Evolutionary conservation across 2,888 invertebrate species (phyloP).

Genomic region (Dicycla oo): DNA sequence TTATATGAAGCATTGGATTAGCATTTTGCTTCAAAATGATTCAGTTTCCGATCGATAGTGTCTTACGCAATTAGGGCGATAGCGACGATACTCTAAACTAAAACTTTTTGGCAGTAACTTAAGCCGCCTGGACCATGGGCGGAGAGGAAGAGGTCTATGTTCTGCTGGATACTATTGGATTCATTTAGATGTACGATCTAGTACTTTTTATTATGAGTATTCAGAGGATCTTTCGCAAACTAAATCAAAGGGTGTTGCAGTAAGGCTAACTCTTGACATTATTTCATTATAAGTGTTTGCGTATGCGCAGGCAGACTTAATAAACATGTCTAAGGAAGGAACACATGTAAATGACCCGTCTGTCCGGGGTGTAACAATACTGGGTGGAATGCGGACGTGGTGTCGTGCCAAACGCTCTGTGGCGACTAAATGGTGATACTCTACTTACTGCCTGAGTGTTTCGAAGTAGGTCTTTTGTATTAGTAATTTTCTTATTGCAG

Average conservation of each 20-base stretch:
- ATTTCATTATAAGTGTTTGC: slow-evolving; percentile 18
- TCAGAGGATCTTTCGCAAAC: not conserved
- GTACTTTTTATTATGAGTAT: not conserved
- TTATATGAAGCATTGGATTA: too few relatives aligned
- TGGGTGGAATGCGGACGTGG: slow-evolving; percentile 53
- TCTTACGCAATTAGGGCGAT: too few relatives aligned
- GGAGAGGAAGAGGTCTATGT: not conserved
- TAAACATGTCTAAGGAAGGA: slow-evolving; percentile 47
- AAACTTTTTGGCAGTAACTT: too few relatives aligned
- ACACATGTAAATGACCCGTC: slow-evolving; percentile 49
- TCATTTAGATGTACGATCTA: not conserved
- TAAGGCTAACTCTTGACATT: not conserved
- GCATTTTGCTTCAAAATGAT: too few relatives aligned
- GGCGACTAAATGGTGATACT: slow-evolving; percentile 16
- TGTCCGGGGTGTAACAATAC: slow-evolving; percentile 46
- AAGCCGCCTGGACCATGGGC: not conserved
- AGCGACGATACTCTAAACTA: too few relatives aligned
- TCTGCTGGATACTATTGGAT: not conserved
- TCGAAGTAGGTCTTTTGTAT: too few relatives aligned
- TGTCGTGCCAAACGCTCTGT: slow-evolving; percentile 41
- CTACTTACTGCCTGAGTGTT: slow-evolving; percentile 2
- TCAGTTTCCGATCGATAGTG: too few relatives aligned
- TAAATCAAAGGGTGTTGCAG: not conserved
- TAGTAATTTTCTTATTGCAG: too few relatives aligned
- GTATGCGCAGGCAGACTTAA: slow-evolving; percentile 35